Evolutionary conservation across 2,888 invertebrate genomes (phyloP).

Genomic region (Germaria angustata): DNA sequence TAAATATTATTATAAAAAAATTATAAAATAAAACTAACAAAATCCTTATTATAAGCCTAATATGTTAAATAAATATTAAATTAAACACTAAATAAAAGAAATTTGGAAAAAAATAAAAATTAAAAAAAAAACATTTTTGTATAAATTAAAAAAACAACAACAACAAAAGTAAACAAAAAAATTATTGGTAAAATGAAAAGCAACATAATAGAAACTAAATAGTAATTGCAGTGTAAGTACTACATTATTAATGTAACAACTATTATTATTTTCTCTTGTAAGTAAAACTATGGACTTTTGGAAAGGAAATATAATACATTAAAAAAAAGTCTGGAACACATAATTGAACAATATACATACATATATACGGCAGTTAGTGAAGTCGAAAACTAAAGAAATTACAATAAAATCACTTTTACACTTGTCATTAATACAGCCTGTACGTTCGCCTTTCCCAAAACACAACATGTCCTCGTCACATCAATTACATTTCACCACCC

Average conservation of each 20-base stretch:
- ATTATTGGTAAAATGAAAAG: neutral
- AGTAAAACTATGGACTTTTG: neutral
- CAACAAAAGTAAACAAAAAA: neutral
- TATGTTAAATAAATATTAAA: conserved; percentile 38
- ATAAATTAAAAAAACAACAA: conserved; percentile 43
- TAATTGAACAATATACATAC: no score
- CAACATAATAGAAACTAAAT: conserved; percentile 20
- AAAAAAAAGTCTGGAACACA: conserved; percentile 1
- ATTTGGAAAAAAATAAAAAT: conserved; percentile 21
- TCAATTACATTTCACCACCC: neutral
- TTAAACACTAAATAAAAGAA: conserved; percentile 46
- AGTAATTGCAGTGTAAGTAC: conserved; percentile 59
- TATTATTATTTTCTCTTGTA: conserved; percentile 41
- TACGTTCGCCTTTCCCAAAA: neutral
- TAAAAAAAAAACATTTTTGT: conserved; percentile 37
- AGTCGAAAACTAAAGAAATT: conserved; percentile 3
- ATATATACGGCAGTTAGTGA: no score
- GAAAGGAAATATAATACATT: conserved; percentile 20
- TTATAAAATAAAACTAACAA: conserved; percentile 44
- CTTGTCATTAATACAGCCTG: neutral
- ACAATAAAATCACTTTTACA: neutral
- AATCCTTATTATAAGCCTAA: conserved; percentile 32
- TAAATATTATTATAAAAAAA: conserved; percentile 24
- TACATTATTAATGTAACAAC: conserved; percentile 47
- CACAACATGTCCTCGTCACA: neutral